Base-by-base conservation (phyloP, 2,113 vertebrate genomes). In the Psephotus haematonotus region DNA sequence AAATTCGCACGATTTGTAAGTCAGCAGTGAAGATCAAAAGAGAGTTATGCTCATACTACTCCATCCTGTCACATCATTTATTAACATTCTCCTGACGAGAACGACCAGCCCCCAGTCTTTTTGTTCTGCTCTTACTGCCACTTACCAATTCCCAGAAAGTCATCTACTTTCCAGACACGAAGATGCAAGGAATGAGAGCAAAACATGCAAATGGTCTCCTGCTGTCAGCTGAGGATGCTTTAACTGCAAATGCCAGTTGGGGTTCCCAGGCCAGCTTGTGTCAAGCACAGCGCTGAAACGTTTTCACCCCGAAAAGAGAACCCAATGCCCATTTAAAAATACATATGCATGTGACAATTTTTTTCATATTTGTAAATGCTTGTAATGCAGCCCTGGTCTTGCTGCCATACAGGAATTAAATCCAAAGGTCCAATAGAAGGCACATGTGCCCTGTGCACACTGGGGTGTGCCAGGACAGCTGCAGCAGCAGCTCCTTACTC, bases 11-110 rank as follows among this genome's bases (percentile, higher is more conserved):
- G 31, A 77, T 62, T 77, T 3, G 2, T 31, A 77, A 81, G 74
- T 69, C 82, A 71, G 82, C 7, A 0, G 69, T 24, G 43, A 86
- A 84, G 90, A 92, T 60, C 72, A 79, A 83, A 79, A 71, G 77
- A 79, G 63, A 77, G 52, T 80, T 55, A 57, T 75, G 72, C 65
- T 86, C 67, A 9, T 55, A 28, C 72, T 41, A 13, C 67, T 77
- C 72, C 69, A 16, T n/a, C 57, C 82, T 95, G 86, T 53, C 89
- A 71, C 77, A 86, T 50, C 63, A 76, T 90, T 83, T 79, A 86
- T 75, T 80, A 86, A 76, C 46, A 24, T 60, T 37, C 43, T 27
- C 72, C 82, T 52, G 68, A 55, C 24, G 25, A 62, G 69, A 25
- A n/a, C 11, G 2, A 71, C 35, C 68, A 49, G 52, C 29, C 50